Base-by-base conservation (phyloP, 2,113 vertebrate species). In the Monarcha castaneiventris region DNA sequence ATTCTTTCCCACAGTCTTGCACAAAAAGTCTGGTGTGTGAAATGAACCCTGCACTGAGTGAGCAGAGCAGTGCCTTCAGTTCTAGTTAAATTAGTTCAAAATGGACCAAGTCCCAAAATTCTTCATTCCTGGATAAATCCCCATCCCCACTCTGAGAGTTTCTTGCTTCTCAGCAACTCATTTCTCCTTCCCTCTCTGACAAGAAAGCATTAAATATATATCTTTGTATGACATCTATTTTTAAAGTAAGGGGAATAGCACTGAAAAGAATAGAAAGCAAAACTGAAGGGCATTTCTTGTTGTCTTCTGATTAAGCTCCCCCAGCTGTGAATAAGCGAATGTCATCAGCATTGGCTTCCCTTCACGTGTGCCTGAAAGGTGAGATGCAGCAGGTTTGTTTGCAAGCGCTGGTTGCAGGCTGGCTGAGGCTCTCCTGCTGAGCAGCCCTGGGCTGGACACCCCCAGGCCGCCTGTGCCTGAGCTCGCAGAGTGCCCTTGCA, bases 211-310 rank as follows among this genome's bases (percentile, higher is more conserved):
- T 94, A 87, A 89, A 89, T 91, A 69, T 35, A 91, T 93, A 93
- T 76, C 66, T 93, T 94, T 75, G 69, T 79, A 61, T 91, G 87
- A 82, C 84, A 94, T 91, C 54, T 73, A 87, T 82, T 87, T 96
- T 87, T 69, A 93, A 92, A 91, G 62, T 58, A 84, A 95, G 84
- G 52, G 52, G 43, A 85, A 69, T 62, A 74, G 12, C 67, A 64
- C 62, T 73, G 87, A 63, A 91, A 35, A 61, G 68, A 91, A 81
- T 72, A 84, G 79, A 84, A 89, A 87, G 26, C 46, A 89, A 89
- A 94, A 78, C 49, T 64, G 49, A 95, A 54, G 48, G 75, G 37
- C 75, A 51, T 79, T 90, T 77, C 48, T 80, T 90, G 23, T 86
- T 93, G 79, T 79, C 71, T 92, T 90, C 90, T 83, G 85, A 79